Percentiles rank a stretch among this genome's conserved stretches.
Evolutionary conservation across 1,140 invertebrate species (phyloP).

Genomic region (Orchesella cincta): DNA sequence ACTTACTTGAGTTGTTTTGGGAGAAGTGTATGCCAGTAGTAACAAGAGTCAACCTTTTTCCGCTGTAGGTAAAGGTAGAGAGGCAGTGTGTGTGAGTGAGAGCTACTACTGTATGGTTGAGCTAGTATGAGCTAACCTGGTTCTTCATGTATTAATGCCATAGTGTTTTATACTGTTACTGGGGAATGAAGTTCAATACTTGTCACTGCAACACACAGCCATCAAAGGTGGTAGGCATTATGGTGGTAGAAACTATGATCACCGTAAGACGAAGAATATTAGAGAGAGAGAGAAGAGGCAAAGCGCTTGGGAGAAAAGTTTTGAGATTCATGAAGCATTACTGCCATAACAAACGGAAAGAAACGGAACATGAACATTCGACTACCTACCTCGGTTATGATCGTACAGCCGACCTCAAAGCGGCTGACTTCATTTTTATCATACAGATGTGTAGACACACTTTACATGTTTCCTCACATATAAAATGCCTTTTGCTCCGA

Average conservation of each 20-base stretch:
- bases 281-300: background rate
- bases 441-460: too few species aligned
- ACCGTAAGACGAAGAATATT: background rate
- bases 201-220: background rate
- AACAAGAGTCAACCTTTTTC: background rate
- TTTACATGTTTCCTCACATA: too few species aligned
- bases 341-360: background rate
- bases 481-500: too few species aligned
- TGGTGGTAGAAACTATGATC: constrained; percentile 2
- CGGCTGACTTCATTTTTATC: too few species aligned
- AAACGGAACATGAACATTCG: constrained; percentile 3
- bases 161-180: background rate
- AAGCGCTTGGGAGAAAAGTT: background rate
- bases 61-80: background rate
- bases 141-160: background rate
- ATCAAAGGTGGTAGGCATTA: constrained; percentile 4
- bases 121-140: background rate
- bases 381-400: constrained; percentile 5
- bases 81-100: background rate
- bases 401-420: constrained; percentile 2
- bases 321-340: constrained; percentile 4
- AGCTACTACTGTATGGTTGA: background rate
- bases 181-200: constrained; percentile 4
- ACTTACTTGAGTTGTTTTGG: background rate
- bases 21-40: background rate